Base-by-base conservation (phyloP, 2,113 vertebrate genomes). In the Furnarius figulus region DNA sequence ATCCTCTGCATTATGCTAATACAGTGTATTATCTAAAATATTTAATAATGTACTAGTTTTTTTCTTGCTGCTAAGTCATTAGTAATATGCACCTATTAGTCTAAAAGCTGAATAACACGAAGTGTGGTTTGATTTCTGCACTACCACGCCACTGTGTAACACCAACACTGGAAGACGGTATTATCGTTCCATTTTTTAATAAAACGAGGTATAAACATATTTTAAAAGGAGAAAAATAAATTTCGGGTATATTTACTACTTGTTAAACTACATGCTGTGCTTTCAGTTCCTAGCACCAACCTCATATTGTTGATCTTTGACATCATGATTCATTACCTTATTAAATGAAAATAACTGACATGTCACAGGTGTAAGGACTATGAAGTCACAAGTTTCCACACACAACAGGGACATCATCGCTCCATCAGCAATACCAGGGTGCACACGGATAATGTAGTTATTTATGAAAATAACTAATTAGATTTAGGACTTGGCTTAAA, bases 281-380 rank as follows among this genome's bases (percentile, higher is more conserved):
- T 49, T 92, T 77, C 87, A 84, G 16, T 42, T 88, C 68, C 63
- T 92, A 75, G 89, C 21, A 88, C 59, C 71, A 90, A 82, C 83
- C 52, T 94, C 68, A 31, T 47, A 79, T 11, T 52, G 61, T 56
- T 82, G 83, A 11, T 55, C 87, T 92, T 71, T 74, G 92, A 89
- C 78, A 96, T 66, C 72, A 66, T 19, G 78, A 91, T 85, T 94
- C 88, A 89, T 92, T 74, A 82, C 90, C 55, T 90, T 79, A 90
- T 80, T 82, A 95, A 87, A 85, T 4, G 50, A 85, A 94, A 97
- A 94, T 56, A 89, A 76, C 67, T 62, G 70, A 55, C 91, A 87
- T 91, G 85, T 90, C 80, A 85, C 2, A 66, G 71, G 61, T 22
- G 16, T 62, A 67, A 82, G 71, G 83, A 35, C 40, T 88, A 85